phyloP scores from a whole-genome alignment of 2,888 invertebrate genomes.

The Cheilosia vulpina region DNA sequence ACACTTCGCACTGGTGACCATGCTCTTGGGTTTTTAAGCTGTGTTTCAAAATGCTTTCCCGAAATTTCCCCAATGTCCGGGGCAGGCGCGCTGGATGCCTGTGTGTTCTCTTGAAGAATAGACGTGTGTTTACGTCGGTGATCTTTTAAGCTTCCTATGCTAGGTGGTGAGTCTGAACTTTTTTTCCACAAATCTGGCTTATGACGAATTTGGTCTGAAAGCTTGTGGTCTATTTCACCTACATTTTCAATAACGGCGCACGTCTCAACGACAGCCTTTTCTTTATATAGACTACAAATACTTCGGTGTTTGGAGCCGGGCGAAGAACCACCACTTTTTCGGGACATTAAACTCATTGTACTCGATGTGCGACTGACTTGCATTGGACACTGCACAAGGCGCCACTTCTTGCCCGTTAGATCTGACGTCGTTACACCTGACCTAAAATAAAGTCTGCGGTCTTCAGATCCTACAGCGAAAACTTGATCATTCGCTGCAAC shows the following conservation, averaged over 20 bases:
- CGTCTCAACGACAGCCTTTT: constrained; percentile 82
- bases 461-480: constrained; percentile 93
- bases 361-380: constrained; percentile 93
- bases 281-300: constrained; percentile 85
- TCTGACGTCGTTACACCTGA: constrained; percentile 90
- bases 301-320: constrained; percentile 89
- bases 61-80: constrained; percentile 85
- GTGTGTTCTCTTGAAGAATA: constrained; percentile 78
- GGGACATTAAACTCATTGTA: constrained; percentile 88
- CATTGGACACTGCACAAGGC: constrained; percentile 90
- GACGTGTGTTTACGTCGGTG: constrained; percentile 80
- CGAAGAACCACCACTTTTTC: constrained; percentile 83
- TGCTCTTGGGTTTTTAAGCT: constrained; percentile 91
- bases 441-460: constrained; percentile 92
- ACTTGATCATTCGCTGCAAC: constrained; percentile 95
- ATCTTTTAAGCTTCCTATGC: constrained; percentile 81
- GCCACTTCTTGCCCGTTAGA: constrained; percentile 95
- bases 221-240: constrained; percentile 88
- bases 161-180: constrained; percentile 81
- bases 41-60: constrained; percentile 89
- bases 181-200: constrained; percentile 82
- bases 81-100: constrained; percentile 82
- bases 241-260: constrained; percentile 82
- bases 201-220: constrained; percentile 77
- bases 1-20: constrained; percentile 96